phyloP scores from a whole-genome alignment of 2,797 vertebrate genomes.

The Lerista edwardsae region DNA sequence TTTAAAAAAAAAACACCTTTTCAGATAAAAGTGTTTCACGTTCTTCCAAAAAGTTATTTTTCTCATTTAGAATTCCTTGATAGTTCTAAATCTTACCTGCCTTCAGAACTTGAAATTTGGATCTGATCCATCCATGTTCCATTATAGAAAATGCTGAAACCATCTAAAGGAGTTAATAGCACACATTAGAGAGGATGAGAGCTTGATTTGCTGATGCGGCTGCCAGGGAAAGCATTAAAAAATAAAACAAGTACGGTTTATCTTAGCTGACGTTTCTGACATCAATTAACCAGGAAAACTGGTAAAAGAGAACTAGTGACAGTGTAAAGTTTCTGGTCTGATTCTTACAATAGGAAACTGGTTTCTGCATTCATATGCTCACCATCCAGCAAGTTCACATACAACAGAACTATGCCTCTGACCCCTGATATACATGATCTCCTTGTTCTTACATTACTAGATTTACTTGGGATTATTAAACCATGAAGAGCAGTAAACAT shows the following conservation, averaged over 20 bases:
- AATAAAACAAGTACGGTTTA: slow-evolving; percentile 25
- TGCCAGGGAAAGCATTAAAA: slow-evolving; percentile 7
- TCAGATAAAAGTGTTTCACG: neutral
- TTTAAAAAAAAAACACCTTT: neutral
- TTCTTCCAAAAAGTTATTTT: neutral
- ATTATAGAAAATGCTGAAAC: slow-evolving; percentile 17
- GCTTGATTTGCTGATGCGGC: slow-evolving; percentile 4
- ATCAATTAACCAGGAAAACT: neutral
- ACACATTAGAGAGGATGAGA: neutral
- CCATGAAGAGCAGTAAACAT: neutral
- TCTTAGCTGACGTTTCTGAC: neutral
- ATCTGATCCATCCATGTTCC: slow-evolving; percentile 14
- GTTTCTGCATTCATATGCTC: neutral
- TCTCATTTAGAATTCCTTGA: neutral
- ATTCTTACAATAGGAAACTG: neutral
- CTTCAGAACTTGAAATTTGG: neutral
- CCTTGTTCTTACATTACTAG: neutral
- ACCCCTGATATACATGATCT: neutral
- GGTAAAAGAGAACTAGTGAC: neutral
- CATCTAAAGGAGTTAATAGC: slow-evolving; percentile 29
- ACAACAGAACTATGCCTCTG: neutral
- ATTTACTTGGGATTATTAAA: neutral
- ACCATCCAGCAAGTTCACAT: neutral
- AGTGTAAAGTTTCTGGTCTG: neutral
- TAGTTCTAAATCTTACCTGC: neutral